Evolutionary conservation across 2,113 vertebrate genomes (phyloP).

Genomic region (Cyprinodon brontotheroides): DNA sequence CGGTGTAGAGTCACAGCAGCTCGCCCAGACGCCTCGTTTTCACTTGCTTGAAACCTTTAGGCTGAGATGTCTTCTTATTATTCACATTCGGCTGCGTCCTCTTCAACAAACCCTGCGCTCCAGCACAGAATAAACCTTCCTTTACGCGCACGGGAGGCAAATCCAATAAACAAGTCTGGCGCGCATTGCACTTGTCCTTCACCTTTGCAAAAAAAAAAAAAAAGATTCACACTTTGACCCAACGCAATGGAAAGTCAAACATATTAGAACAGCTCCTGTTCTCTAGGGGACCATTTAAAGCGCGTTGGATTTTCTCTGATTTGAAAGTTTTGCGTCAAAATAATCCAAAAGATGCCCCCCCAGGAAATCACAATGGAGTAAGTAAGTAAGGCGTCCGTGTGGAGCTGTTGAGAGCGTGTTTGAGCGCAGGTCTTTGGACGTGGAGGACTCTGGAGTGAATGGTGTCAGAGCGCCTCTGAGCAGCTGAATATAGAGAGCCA

Average conservation of each 20-base stretch:
- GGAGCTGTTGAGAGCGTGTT: slow-evolving; percentile 57
- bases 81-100: slow-evolving; percentile 62
- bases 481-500: slow-evolving; percentile 69
- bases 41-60: slow-evolving; percentile 43
- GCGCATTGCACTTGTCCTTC: slow-evolving; percentile 72
- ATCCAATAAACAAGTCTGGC: slow-evolving; percentile 70
- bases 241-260: slow-evolving; percentile 9
- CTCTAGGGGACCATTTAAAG: neutral
- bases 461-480: slow-evolving; percentile 65
- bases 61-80: slow-evolving; percentile 41
- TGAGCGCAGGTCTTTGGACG: slow-evolving; percentile 56
- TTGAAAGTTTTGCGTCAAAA: slow-evolving; percentile 40
- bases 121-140: slow-evolving; percentile 82
- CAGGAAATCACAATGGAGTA: slow-evolving; percentile 37
- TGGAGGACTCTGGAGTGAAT: slow-evolving; percentile 70
- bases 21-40: slow-evolving; percentile 45
- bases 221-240: slow-evolving; percentile 35
- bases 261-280: slow-evolving; percentile 7
- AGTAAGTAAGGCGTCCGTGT: slow-evolving; percentile 60
- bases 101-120: slow-evolving; percentile 54
- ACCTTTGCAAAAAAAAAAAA: slow-evolving; percentile 21
- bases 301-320: slow-evolving; percentile 1
- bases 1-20: slow-evolving; percentile 62
- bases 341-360: slow-evolving; percentile 68
- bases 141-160: slow-evolving; percentile 80